phyloP scores from a whole-genome alignment of 2,113 vertebrate species.

The Ptilonorhynchus violaceus region DNA sequence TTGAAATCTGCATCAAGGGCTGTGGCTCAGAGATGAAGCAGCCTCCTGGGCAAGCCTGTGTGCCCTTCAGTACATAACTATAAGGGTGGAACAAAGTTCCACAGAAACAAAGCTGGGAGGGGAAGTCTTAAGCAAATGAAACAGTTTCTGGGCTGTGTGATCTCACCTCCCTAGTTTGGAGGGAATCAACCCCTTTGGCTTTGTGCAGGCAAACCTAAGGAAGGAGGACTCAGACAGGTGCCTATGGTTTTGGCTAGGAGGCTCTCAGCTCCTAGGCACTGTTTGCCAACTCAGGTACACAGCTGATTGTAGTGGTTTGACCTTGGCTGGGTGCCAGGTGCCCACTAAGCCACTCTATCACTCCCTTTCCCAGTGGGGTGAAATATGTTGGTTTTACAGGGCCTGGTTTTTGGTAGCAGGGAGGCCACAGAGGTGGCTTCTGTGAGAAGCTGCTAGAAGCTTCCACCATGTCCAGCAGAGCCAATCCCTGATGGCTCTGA shows the following conservation, averaged over 20 bases:
- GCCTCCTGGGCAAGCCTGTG: neutral
- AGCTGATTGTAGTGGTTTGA: too few relatives aligned
- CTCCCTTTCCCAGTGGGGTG: too few relatives aligned
- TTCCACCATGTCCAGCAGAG: too few relatives aligned
- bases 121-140: neutral
- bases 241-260: neutral
- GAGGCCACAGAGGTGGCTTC: too few relatives aligned
- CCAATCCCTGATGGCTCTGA: too few relatives aligned
- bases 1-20: neutral
- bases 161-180: neutral
- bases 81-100: neutral
- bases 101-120: neutral
- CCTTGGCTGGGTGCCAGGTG: too few relatives aligned
- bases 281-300: neutral
- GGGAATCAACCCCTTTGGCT: neutral
- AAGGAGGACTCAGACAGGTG: neutral
- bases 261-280: neutral
- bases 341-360: too few relatives aligned
- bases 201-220: neutral
- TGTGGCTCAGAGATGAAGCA: fast-evolving
- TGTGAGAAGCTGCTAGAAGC: too few relatives aligned
- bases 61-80: neutral
- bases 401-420: too few relatives aligned
- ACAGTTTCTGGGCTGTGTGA: neutral
- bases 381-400: too few relatives aligned